phyloP scores from a whole-genome alignment of 1,140 invertebrate species.

The Zaprionus lachaisei region DNA sequence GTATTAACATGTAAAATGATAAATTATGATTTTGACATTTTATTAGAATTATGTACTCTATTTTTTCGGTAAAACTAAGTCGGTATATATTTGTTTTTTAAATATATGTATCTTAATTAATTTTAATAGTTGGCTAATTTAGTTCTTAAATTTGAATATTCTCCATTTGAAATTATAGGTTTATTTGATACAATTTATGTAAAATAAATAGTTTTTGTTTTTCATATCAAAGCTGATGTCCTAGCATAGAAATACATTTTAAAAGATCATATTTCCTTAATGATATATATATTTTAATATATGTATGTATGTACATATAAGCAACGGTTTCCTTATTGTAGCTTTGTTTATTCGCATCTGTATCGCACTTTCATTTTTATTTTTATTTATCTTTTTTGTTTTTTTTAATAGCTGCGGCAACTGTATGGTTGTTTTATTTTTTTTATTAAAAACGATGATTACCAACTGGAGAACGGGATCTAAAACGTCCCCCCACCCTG shows the following conservation, averaged over 20 bases:
- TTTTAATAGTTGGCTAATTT: constrained; percentile 54
- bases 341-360: constrained; percentile 24
- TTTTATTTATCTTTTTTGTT: constrained; percentile 49
- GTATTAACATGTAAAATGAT: neutral
- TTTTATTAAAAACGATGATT: constrained; percentile 75
- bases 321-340: constrained; percentile 38
- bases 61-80: constrained; percentile 48
- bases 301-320: constrained; percentile 53
- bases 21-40: constrained; percentile 45
- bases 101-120: constrained; percentile 49
- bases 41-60: constrained; percentile 53
- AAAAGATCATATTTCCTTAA: constrained; percentile 35
- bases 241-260: constrained; percentile 42
- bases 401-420: constrained; percentile 39
- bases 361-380: constrained; percentile 45
- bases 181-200: constrained; percentile 44
- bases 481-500: constrained; percentile 78
- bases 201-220: constrained; percentile 45
- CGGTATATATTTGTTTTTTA: constrained; percentile 40
- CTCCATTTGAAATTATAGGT: constrained; percentile 34
- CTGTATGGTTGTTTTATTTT: constrained; percentile 14
- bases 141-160: constrained; percentile 51
- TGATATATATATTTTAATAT: constrained; percentile 41
- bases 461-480: constrained; percentile 75
- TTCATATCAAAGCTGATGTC: constrained; percentile 34